These are phyloP conservation scores for Trematomus bernacchii DNA, from an alignment of 2,797 vertebrate species.

Conservation along the genomic window DNA sequence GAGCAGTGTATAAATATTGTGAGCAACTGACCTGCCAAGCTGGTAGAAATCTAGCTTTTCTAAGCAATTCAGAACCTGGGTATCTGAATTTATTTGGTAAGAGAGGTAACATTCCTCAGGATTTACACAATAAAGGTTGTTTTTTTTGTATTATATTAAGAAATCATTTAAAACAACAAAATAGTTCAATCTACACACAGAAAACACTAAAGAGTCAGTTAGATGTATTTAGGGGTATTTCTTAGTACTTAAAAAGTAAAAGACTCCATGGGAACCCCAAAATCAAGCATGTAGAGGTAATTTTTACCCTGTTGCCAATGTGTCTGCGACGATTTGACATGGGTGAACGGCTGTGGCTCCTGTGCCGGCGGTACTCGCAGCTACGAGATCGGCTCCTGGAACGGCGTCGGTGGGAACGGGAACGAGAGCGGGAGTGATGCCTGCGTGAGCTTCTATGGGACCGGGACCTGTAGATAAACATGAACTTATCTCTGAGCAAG, in stretches of 20 bases:
- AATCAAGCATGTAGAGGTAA: not conserved
- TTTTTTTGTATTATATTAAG: not conserved
- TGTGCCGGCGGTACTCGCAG: conserved; percentile 90
- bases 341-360: conserved; percentile 95
- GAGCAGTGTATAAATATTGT: not conserved
- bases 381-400: conserved; percentile 95
- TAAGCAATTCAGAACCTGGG: not conserved
- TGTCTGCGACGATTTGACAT: conserved; percentile 97
- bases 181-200: not conserved
- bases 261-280: not conserved
- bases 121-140: not conserved
- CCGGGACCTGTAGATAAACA: conserved; percentile 86
- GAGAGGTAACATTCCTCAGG: not conserved
- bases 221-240: not conserved
- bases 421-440: conserved; percentile 93
- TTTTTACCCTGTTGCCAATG: conserved; percentile 93
- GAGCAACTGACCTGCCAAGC: not conserved
- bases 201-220: not conserved
- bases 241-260: no score
- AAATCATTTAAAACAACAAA: not conserved
- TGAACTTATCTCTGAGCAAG: not conserved
- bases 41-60: not conserved
- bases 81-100: not conserved
- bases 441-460: conserved; percentile 95
- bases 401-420: conserved; percentile 90